Percentiles rank a stretch among this genome's conserved stretches.
phyloP scores from a whole-genome alignment of 2,888 invertebrate genomes.

The Piscicola geometra region DNA sequence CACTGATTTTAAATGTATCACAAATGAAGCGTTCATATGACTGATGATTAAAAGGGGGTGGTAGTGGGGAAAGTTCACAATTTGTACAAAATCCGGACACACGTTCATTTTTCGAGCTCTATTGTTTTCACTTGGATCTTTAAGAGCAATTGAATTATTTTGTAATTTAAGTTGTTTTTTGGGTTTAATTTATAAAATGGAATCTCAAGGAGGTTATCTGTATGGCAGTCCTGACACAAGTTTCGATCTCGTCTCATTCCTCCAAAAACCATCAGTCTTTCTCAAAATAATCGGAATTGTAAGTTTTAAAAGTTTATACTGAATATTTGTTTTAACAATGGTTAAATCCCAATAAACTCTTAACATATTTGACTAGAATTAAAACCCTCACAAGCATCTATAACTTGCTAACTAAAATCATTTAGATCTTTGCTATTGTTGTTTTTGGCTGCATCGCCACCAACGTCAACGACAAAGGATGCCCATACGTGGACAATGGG shows the following conservation, averaged over 20 bases:
- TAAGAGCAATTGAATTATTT: neutral
- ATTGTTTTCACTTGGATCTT: neutral
- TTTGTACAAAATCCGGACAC: neutral
- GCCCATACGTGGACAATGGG: constrained; percentile 82
- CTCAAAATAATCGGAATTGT: constrained; percentile 25
- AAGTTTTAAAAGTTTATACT: neutral
- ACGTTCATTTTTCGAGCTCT: neutral
- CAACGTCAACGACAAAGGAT: constrained; percentile 71
- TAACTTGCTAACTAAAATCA: constrained; percentile 44
- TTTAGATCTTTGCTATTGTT: constrained; percentile 87
- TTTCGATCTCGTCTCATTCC: constrained; percentile 21
- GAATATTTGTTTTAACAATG: neutral
- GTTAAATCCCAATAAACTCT: neutral
- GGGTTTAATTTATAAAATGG: neutral
- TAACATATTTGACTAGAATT: constrained; percentile 1
- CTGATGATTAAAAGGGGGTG: constrained; percentile 8
- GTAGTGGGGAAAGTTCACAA: neutral
- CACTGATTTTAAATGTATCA: too few relatives aligned
- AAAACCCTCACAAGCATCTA: neutral
- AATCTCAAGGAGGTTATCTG: constrained; percentile 11
- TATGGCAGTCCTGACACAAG: neutral
- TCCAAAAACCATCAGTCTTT: constrained; percentile 17
- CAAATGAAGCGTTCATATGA: neutral
- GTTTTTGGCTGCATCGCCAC: constrained; percentile 94
- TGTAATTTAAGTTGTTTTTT: neutral